Evolutionary conservation across 2,888 invertebrate genomes (phyloP), one percentile per base, ranked within the genome.

Genomic region (Merodon equestris): DNA sequence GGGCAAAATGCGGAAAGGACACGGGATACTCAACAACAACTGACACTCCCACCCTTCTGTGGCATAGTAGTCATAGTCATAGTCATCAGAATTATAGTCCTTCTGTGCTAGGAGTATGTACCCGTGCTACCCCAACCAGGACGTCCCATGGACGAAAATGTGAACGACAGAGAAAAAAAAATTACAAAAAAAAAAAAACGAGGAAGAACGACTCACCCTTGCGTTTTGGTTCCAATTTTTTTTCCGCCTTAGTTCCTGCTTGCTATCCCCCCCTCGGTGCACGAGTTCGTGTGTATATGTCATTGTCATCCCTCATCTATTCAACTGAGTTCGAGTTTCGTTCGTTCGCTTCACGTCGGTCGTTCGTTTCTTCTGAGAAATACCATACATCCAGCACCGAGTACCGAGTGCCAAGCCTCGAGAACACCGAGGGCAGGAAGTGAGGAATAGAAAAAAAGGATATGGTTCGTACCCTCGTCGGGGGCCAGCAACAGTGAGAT

Each of bases 241-340:
- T 47, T 19, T 44, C 44, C 51, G 36, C 48, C 17, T 40, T 42
- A 47, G 27, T 27, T 27, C 27, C 27, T 27, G 27, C 27, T 27
- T 27, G 27, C 27, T 27, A 7, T 7, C 7, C 3, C 27, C 27
- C 27, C 27, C 50, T 57, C 47, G 5, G 9, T 40, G 66, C 51
- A 61, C 50, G 44, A 58, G 44, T 45, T 36, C 56, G 72, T 61
- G 72, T 71, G 74, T 74, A 48, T 74, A 70, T 74, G 79, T 79
- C 74, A 74, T 79, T 79, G 79, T 79, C 74, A 79, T 79, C 79
- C 79, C 79, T 79, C 79, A 79, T 79, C 79, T 79, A 79, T 79
- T 79, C 74, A 74, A 79, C 74, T 79, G 74, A 79, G 79, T 79
- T 79, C 68, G 74, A 79, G 79, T 79, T 79, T 74, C 79, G 74